phyloP scores from a whole-genome alignment of 2,113 vertebrate genomes.

The Pachycephala philippinensis region DNA sequence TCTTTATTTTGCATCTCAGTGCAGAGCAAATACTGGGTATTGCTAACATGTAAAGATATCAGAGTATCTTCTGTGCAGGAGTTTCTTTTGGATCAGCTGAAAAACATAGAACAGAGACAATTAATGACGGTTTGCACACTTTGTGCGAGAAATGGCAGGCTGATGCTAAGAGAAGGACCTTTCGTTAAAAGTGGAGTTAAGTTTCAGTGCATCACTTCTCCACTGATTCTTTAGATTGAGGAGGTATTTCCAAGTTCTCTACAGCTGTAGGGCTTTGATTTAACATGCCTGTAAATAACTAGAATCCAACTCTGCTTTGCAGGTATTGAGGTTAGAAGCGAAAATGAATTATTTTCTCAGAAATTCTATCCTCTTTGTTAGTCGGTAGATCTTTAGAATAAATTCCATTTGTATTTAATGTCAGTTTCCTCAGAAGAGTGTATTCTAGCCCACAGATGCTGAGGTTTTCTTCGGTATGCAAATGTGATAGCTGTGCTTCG shows the following conservation, averaged over 20 bases:
- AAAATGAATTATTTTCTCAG: background rate
- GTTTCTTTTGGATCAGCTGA: background rate
- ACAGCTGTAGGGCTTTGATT: fast-evolving
- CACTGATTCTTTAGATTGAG: background rate
- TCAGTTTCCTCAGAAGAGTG: background rate
- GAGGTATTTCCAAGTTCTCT: background rate
- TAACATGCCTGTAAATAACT: background rate
- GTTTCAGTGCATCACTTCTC: background rate
- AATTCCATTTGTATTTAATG: background rate
- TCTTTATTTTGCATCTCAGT: conserved; percentile 21
- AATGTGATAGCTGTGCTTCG: background rate
- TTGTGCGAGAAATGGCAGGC: background rate
- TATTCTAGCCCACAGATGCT: too few species aligned
- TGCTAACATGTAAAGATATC: background rate
- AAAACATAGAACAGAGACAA: background rate
- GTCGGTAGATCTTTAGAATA: background rate
- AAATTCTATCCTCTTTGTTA: background rate
- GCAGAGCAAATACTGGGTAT: background rate
- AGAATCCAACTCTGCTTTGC: background rate
- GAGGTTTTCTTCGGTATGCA: fast-evolving
- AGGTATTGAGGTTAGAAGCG: background rate
- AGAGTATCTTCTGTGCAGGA: background rate
- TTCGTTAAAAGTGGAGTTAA: background rate
- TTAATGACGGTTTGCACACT: background rate
- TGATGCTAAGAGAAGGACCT: background rate